Conservation (phyloP, 2,888 invertebrate genomes). For the Drosophila imparisetae region DNA sequence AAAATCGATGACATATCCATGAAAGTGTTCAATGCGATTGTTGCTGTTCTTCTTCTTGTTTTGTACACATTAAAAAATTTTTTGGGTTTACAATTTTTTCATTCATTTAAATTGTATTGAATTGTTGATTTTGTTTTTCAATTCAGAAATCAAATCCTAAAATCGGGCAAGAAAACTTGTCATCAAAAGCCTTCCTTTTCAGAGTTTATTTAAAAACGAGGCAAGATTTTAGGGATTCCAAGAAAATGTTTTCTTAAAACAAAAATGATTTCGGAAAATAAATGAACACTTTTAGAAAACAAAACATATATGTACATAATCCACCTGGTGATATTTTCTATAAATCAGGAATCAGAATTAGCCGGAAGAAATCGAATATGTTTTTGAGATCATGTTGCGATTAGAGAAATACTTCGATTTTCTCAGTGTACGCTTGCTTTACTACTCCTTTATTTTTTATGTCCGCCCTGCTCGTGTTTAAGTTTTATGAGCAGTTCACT, state of each 20-base stretch:
- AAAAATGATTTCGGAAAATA: neutral
- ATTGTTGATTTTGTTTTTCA: neutral
- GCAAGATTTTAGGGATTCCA: neutral
- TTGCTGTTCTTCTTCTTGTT: slow-evolving; percentile 22
- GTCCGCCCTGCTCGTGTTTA: slow-evolving; percentile 16
- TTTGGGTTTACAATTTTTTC: neutral
- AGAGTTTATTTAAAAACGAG: neutral
- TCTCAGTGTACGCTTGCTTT: slow-evolving; percentile 5
- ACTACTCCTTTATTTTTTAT: slow-evolving; percentile 22
- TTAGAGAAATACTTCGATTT: slow-evolving; percentile 13
- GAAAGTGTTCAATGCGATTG: slow-evolving; percentile 31
- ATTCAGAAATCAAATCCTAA: neutral
- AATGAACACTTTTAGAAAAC: neutral
- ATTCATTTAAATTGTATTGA: neutral
- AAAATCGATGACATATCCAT: slow-evolving; percentile 50
- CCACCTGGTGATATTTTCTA: neutral
- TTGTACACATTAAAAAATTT: neutral
- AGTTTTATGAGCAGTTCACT: slow-evolving; percentile 43
- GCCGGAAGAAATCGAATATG: neutral
- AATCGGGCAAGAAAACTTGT: too few species aligned
- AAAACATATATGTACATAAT: neutral
- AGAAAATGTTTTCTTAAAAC: neutral
- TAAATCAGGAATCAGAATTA: neutral
- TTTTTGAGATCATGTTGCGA: neutral
- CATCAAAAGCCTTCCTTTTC: too few species aligned